Evolutionary conservation across 2,113 vertebrate genomes (phyloP).

Genomic region (Acinonyx jubatus): DNA sequence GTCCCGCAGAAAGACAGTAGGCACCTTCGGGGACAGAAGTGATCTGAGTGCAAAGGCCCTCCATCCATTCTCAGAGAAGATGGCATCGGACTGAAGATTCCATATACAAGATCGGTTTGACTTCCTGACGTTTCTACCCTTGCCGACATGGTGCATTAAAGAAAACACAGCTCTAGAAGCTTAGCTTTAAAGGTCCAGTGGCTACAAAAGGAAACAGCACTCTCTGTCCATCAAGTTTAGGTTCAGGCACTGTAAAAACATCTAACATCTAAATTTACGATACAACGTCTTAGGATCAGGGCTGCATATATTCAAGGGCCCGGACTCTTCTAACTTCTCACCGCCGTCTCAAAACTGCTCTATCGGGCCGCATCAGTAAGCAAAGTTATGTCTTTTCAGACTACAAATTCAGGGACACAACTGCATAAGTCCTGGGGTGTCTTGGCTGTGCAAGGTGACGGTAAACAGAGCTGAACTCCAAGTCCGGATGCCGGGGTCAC

Average conservation of each 20-base stretch:
- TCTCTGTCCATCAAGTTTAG: background rate
- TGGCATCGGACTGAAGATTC: conserved; percentile 20
- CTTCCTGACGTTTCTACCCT: conserved; percentile 1
- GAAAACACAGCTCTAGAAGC: background rate
- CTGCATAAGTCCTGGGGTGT: background rate
- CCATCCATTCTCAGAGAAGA: conserved; percentile 30
- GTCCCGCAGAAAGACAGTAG: background rate
- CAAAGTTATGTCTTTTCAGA: background rate
- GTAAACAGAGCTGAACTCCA: background rate
- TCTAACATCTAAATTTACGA: background rate
- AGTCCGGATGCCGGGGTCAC: background rate
- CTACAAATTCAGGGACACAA: background rate
- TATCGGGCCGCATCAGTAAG: background rate
- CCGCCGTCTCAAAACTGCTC: background rate
- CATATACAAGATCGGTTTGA: background rate
- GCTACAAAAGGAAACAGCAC: background rate
- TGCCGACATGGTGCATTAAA: conserved; percentile 25
- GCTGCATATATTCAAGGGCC: background rate
- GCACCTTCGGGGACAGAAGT: background rate
- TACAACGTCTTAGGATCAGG: background rate
- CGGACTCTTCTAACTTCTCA: background rate
- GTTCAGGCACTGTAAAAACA: background rate
- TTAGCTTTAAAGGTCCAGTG: background rate
- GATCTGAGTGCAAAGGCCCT: background rate
- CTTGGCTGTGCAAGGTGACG: background rate